Base-by-base conservation (phyloP, 1,140 invertebrate genomes). In the Drosophila parabipectinata region DNA sequence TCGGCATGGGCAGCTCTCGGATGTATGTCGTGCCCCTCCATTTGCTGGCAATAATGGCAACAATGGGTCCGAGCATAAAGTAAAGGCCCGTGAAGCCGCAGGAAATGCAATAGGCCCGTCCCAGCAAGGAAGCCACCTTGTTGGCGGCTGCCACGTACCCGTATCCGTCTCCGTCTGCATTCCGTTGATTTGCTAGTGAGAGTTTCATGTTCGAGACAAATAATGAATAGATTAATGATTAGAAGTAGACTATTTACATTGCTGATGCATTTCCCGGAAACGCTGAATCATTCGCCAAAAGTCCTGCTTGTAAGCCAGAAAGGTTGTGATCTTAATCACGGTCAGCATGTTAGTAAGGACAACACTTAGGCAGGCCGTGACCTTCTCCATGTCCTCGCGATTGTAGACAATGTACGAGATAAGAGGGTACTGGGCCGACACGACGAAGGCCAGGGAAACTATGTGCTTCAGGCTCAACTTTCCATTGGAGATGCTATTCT, bases 291-390 rank as follows among this genome's bases (percentile, higher is more conserved):
- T 74, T 15, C 48, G 51, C 60, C 67, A 74, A 68, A 90, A 91
- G 39, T 72, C 64, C 15, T 48, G 60, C 34, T 77, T 88, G 56
- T 88, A 69, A 18, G 58, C 34, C 44, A 91, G 48, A 53, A 91
- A 91, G 4, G 90, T 91, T 44, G 60, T 67, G 18, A 90, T 82
- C 54, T 91, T 91, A 30, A 84, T 71, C 24, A 84, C 72, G 4
- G 90, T 90, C 32, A 91, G 55, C 24, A 91, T 21, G 26, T 91
- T 91, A 53, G 90, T 91, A 21, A 88, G 84, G 21, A 76, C 51
- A 8, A 91, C 83, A 37, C 90, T 91, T 14, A 91, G 41, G 24
- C 82, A 50, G 24, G 82, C 90, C 4, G 90, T 91, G 14, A 84
- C 62, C 58, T 85, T 44, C 47, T 82, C 72, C 67, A 91, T 72